Evolutionary conservation across 64 coral and sea anemone species (phyloP).

Genomic region (Dendronephthya gigantea): DNA sequence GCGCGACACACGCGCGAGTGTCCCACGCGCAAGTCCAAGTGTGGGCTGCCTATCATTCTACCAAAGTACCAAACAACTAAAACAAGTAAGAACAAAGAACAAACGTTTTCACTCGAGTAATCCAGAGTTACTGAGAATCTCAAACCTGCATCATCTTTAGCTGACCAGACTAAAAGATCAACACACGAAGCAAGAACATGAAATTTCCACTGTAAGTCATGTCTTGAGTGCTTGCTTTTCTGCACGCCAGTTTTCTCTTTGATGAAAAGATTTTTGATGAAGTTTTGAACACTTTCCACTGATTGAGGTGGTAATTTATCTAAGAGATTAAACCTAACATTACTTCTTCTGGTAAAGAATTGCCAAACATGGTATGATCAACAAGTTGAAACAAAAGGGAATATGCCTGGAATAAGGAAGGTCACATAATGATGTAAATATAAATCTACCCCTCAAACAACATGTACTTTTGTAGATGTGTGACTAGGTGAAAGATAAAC

Average conservation of each 20-base stretch:
- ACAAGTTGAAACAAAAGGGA: too few relatives aligned
- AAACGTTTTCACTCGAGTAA: background rate
- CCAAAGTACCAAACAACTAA: too few relatives aligned
- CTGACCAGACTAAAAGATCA: conserved; percentile 78
- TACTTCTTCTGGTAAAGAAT: too few relatives aligned
- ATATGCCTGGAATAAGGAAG: too few relatives aligned
- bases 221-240: conserved; percentile 50
- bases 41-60: too few relatives aligned
- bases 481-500: too few relatives aligned
- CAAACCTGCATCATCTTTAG: conserved; percentile 72
- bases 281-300: background rate
- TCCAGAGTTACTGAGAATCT: background rate
- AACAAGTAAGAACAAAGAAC: background rate
- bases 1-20: too few relatives aligned
- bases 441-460: too few relatives aligned
- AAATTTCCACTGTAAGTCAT: conserved; percentile 62
- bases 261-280: conserved; percentile 45
- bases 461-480: too few relatives aligned
- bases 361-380: too few relatives aligned
- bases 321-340: background rate
- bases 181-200: conserved; percentile 69
- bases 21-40: too few relatives aligned
- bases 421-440: too few relatives aligned
- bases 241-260: conserved; percentile 53
- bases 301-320: background rate